Base-by-base conservation (phyloP, 2,888 invertebrate species). In the Scaptomyza polygonia region DNA sequence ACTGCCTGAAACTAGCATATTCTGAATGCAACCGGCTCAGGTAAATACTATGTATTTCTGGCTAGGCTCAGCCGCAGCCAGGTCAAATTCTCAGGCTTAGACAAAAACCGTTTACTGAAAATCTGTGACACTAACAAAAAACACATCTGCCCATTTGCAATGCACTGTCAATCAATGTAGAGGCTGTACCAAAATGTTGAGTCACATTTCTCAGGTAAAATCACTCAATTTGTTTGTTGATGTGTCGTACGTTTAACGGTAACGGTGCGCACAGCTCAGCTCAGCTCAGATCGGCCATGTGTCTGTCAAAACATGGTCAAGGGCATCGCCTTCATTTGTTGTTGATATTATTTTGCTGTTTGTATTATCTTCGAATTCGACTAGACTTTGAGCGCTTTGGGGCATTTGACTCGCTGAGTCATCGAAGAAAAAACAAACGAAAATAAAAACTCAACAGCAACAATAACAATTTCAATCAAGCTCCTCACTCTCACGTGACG, bases 221-320 rank as follows among this genome's bases (percentile, higher is more conserved):
- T 12, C n/a, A 2, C 9, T 8, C n/a, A 30, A 30, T 58, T 43
- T 34, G 18, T 67, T 67, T 27, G 36, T 36, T 5, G 1, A 29
- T 8, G 29, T 29, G 29, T 9, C 29, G 12, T 32, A 36, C 61
- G 58, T 42, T 63, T 82, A 80, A 82, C 79, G 77, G 79, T 71
- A 59, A 36, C 42, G n/a, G n/a, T 18, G 47, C 39, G 16, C 39
- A 16, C 39, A 39, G 36, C 21, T 39, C 48, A 12, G 32, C n/a
- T 16, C 12, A 5, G 56, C 36, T 47, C 30, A 5, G 12, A 0
- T 39, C 32, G 34, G 11, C 64, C 73, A 43, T 62, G 49, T 48
- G 42, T 62, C 30, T 80, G 68, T 69, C 68, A 62, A 76, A 84
- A 84, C 63, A 81, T 81, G 78, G 79, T 79, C 81, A 84, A 84